phyloP scores from a whole-genome alignment of 2,797 vertebrate species.

The Tokudaia muenninki region DNA sequence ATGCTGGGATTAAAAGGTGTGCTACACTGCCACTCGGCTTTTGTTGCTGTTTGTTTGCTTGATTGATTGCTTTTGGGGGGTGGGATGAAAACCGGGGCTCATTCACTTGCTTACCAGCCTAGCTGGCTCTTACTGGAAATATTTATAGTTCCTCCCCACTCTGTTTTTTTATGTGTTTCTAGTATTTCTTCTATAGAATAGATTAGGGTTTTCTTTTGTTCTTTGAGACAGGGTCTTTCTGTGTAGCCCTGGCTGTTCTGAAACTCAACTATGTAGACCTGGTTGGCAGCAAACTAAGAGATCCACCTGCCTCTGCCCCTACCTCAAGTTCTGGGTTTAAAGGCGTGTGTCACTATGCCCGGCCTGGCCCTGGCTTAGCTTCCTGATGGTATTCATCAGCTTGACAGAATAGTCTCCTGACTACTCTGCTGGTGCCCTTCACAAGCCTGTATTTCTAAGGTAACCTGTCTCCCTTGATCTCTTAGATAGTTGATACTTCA shows the following conservation, averaged over 20 bases:
- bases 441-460: not conserved
- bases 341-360: accelerated
- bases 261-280: not conserved
- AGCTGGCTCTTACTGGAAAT: no score
- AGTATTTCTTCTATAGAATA: not conserved
- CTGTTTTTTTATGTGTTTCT: not conserved
- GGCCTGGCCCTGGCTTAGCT: not conserved
- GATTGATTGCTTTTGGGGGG: not conserved
- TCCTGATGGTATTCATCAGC: slow-evolving; percentile 22
- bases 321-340: not conserved
- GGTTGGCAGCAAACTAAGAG: not conserved
- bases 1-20: not conserved
- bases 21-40: not conserved
- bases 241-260: not conserved
- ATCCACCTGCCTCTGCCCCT: not conserved
- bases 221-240: not conserved
- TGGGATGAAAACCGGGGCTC: not conserved
- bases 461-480: not conserved
- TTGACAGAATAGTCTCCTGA: not conserved
- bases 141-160: no score
- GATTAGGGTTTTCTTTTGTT: not conserved
- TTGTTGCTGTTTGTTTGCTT: not conserved
- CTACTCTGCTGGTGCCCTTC: not conserved
- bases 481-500: slow-evolving; percentile 39
- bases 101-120: not conserved